Evolutionary conservation across 1,140 invertebrate genomes (phyloP).

Genomic region (Penaeus vannamei): DNA sequence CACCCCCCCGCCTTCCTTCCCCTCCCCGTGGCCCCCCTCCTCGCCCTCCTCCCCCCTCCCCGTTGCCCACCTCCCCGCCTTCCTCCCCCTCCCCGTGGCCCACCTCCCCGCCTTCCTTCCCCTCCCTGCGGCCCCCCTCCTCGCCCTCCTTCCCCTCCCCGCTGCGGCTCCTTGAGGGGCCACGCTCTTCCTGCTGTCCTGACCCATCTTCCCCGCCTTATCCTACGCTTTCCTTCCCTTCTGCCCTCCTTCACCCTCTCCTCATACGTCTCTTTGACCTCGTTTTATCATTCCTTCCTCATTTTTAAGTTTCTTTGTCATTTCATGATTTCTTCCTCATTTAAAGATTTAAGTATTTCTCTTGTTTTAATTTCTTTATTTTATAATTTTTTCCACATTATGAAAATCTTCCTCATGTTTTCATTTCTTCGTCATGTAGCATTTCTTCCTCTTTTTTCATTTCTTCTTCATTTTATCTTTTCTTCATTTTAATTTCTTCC

Average conservation of each 20-base stretch:
- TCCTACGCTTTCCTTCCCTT: slow-evolving; percentile 14
- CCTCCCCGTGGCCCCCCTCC: not conserved
- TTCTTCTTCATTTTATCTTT: no score
- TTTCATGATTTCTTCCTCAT: not conserved
- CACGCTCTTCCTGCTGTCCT: no score
- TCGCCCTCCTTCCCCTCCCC: slow-evolving; percentile 7
- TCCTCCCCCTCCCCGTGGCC: not conserved
- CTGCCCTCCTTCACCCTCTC: slow-evolving; percentile 17
- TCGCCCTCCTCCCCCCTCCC: slow-evolving; percentile 7
- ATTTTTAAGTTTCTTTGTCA: not conserved
- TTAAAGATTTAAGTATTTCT: no score
- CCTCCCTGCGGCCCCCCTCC: slow-evolving; percentile 16
- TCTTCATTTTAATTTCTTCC: no score
- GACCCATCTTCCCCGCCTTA: slow-evolving; percentile 8
- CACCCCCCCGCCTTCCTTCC: slow-evolving; percentile 9
- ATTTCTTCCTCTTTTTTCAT: no score
- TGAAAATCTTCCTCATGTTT: no score
- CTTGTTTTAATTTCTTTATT: no score
- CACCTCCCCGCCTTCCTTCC: slow-evolving; percentile 17
- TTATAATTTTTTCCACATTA: no score
- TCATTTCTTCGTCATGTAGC: no score
- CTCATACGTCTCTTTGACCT: not conserved
- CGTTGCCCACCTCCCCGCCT: not conserved
- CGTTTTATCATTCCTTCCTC: not conserved
- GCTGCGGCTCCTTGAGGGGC: no score